phyloP scores from a whole-genome alignment of 1,140 invertebrate genomes.

The Drosophila melanogaster region Release_6_plus_ISO1_MT NC_004354.4:16662501-16663000 shows the following conservation, averaged over 20 bases:
- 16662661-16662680: slow-evolving; percentile 89
- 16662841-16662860: slow-evolving; percentile 87
- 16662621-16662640: slow-evolving; percentile 89
- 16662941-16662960: slow-evolving; percentile 85
- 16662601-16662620: slow-evolving; percentile 88
- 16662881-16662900: slow-evolving; percentile 86
- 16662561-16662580: slow-evolving; percentile 34
- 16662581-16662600: slow-evolving; percentile 87
- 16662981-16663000: slow-evolving; percentile 85
- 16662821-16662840: slow-evolving; percentile 85
- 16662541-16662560: slow-evolving; percentile 84
- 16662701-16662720: slow-evolving; percentile 86
- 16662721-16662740: slow-evolving; percentile 86
- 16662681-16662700: slow-evolving; percentile 91
- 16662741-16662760: slow-evolving; percentile 89
- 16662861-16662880: slow-evolving; percentile 89
- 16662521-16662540: slow-evolving; percentile 91
- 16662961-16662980: slow-evolving; percentile 85
- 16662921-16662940: slow-evolving; percentile 87
- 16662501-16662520: slow-evolving; percentile 91
- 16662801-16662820: slow-evolving; percentile 87
- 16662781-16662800: slow-evolving; percentile 88
- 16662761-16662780: slow-evolving; percentile 88
- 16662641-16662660: slow-evolving; percentile 88
- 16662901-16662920: slow-evolving; percentile 87